phyloP scores from a whole-genome alignment of 2,113 vertebrate species.

The Oryzias melastigma region DNA sequence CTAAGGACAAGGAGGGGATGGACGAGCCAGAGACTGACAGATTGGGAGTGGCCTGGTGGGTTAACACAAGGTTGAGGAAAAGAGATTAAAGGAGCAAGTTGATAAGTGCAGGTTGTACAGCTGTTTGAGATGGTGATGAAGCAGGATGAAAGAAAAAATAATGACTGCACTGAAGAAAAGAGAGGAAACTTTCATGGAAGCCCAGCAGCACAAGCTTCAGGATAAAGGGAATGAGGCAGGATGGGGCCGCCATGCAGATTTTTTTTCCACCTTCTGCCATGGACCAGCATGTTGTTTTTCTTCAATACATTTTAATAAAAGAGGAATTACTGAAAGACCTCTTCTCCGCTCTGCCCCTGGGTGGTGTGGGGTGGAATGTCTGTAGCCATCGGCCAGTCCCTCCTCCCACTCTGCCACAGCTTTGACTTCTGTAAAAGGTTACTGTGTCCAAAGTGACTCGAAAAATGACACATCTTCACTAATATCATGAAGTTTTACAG shows the following conservation, averaged over 20 bases:
- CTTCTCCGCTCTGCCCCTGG: constrained; percentile 35
- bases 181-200: constrained; percentile 33
- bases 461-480: too few species aligned
- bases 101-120: constrained; percentile 30
- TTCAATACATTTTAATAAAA: constrained; percentile 81
- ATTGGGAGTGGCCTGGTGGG: constrained; percentile 22
- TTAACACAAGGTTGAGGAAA: constrained; percentile 27
- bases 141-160: constrained; percentile 7
- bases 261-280: constrained; percentile 42
- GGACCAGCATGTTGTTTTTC: constrained; percentile 59
- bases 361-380: constrained; percentile 68
- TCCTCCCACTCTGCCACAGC: constrained; percentile 3
- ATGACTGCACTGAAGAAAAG: not conserved
- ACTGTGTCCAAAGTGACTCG: not conserved
- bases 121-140: constrained; percentile 28
- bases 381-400: constrained; percentile 44
- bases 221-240: constrained; percentile 14
- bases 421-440: constrained; percentile 19
- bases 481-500: too few species aligned
- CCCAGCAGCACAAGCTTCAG: constrained; percentile 32
- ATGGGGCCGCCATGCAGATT: constrained; percentile 52
- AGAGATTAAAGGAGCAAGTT: constrained; percentile 44
- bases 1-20: constrained; percentile 44
- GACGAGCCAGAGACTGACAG: constrained; percentile 28
- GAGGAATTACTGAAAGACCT: constrained; percentile 69